Conservation (phyloP, 2,888 invertebrate genomes). For the Megalurothrips usitatus region DNA sequence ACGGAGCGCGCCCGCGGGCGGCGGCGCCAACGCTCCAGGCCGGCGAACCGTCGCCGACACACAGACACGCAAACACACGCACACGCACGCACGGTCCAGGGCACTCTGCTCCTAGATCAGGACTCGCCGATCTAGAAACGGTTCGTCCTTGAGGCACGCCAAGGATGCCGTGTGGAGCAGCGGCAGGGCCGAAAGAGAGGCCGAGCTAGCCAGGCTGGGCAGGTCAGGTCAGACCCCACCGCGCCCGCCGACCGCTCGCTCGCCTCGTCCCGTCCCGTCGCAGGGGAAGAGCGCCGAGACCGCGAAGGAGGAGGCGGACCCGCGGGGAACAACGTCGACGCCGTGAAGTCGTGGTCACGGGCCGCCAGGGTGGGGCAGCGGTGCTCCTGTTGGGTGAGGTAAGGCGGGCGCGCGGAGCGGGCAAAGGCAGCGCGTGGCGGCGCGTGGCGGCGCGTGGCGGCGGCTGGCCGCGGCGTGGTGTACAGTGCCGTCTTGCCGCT, state of each 20-base stretch:
- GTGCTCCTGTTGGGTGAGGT: too few species aligned
- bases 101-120: too few species aligned
- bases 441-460: neutral
- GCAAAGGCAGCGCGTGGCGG: neutral
- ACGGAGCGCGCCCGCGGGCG: neutral
- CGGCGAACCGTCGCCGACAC: too few species aligned
- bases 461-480: neutral
- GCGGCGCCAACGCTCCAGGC: too few species aligned
- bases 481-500: neutral
- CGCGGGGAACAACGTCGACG: neutral
- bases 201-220: neutral
- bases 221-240: neutral
- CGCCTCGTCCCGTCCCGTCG: too few species aligned
- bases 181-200: neutral
- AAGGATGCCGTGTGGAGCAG: neutral
- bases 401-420: neutral
- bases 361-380: too few species aligned
- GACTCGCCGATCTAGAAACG: neutral
- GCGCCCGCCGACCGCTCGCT: neutral
- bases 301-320: too few species aligned
- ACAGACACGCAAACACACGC: too few species aligned
- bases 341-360: neutral
- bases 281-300: too few species aligned
- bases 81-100: too few species aligned
- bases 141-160: neutral